Evolutionary conservation across 2,888 invertebrate genomes (phyloP).

Genomic region (Deilephila porcellus): DNA sequence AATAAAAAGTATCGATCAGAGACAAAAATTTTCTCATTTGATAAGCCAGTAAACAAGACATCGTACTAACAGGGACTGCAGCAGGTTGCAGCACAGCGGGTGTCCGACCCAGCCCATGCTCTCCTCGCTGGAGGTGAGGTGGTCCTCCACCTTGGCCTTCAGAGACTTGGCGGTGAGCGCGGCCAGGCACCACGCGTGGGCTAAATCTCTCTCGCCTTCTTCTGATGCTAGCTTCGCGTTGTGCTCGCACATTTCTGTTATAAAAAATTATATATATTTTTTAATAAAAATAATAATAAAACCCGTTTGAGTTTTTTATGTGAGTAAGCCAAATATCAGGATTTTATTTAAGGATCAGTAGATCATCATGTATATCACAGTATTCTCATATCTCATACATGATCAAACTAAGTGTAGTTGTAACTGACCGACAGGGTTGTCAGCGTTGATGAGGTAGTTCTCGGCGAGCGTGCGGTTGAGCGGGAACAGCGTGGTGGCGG

Average conservation of each 20-base stretch:
- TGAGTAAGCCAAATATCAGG: too few relatives aligned
- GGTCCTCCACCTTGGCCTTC: conserved; percentile 65
- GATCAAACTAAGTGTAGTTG: neutral
- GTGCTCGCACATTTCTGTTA: conserved; percentile 88
- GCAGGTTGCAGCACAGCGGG: conserved; percentile 93
- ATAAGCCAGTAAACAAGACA: too few relatives aligned
- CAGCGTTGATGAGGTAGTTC: conserved; percentile 88
- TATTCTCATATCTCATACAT: too few relatives aligned
- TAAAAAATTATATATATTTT: neutral
- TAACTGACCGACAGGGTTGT: conserved; percentile 73
- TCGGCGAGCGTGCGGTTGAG: conserved; percentile 92
- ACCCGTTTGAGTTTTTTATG: neutral
- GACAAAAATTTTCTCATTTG: too few relatives aligned
- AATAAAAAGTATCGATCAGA: too few relatives aligned
- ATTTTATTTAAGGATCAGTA: too few relatives aligned
- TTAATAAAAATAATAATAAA: too few relatives aligned
- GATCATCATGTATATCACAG: neutral
- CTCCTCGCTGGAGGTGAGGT: conserved; percentile 84
- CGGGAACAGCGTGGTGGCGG: conserved; percentile 90
- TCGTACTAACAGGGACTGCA: conserved; percentile 93
- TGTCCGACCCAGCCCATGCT: conserved; percentile 91
- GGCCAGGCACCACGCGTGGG: conserved; percentile 95
- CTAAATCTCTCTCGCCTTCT: conserved; percentile 91
- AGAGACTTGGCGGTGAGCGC: conserved; percentile 87
- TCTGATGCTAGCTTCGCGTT: conserved; percentile 92